Base-by-base conservation (phyloP, 2,888 invertebrate genomes). In the Acrocyrtus sp. region DNA sequence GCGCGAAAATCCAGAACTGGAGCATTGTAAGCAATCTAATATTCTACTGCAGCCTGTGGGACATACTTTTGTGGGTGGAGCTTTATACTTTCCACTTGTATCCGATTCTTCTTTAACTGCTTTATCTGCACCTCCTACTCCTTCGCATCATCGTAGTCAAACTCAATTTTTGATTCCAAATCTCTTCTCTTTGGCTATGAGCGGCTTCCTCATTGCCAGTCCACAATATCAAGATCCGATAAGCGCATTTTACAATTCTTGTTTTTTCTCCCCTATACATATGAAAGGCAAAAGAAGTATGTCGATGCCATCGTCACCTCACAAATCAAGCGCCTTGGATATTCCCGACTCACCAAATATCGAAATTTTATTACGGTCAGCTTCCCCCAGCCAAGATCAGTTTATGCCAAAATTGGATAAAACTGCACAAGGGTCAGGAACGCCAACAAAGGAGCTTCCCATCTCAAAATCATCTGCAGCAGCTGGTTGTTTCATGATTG, bases 131-230 rank as follows among this genome's bases (percentile, higher is more conserved):
- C 39, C 24, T 41, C 34, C 47, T 2, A 43, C 47, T 21, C 51
- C 51, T 50, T 39, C 24, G 21, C 58, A 29, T 58, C 19, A 41
- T 29, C 56, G 57, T 8, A 15, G 26, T 41, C 17, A n/a, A n/a
- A n/a, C 67, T 29, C 58, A 34, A 8, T 6, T 39, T 43, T 58
- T 39, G 12, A 21, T 41, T 50, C 34, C 67, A 39, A 58, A 47
- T 58, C 67, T 67, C 26, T 67, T 67, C 34, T 57, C 58, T 22
- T 51, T 57, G 67, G 67, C 67, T 12, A 67, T 58, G 67, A 58
- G 57, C 10, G 67, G 67, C 2, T 22, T 57, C n/a, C 58, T 58
- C 24, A 21, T 51, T 21, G 50, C 58, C 15, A 50, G 21, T 47
- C 57, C 66, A 5, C 58, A n/a, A 0, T 51, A 67, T 27, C n/a